Base-by-base conservation (phyloP, 2,113 vertebrate genomes). In the Dunckerocampus dactyliophorus region DNA sequence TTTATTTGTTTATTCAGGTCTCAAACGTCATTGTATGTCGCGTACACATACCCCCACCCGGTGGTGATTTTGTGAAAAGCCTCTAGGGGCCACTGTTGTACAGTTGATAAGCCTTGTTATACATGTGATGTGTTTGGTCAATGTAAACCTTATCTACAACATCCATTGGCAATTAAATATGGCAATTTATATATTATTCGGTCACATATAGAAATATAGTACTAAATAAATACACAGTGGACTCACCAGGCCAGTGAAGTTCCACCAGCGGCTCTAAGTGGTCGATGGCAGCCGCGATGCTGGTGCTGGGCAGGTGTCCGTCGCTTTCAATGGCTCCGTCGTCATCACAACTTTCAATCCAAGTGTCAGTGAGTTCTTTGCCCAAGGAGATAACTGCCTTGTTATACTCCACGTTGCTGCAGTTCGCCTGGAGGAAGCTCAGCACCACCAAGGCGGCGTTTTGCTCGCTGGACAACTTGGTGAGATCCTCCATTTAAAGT, bases 251-350 rank as follows among this genome's bases (percentile, higher is more conserved):
- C 24, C 46, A 11, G 0, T 24, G 65, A 10, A 69, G 69, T 0
- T 69, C 75, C 47, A 67, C 71, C 5, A 48, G 37, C 1, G 84
- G 79, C 24, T 57, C 47, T 3, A 88, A 6, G 1, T 72, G 82
- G 0, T 11, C 16, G 0, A 82, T 42, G 3, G 13, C 1, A 12
- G 12, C 15, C 0, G 16, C 20, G 19, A 64, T 37, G 31, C 0
- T 22, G 28, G 3, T 21, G n/a, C 4, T 16, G 21, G n/a, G 1
- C 16, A 59, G 0, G 49, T 88, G 72, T 1, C 91, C 89, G 9
- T 92, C 91, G 0, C 76, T 55, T 49, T 92, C 84, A 3, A 92
- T 55, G 13, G 80, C 73, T 1, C 75, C 89, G 0, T 84, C 76
- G 1, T 66, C 68, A 4, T 43, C 39, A 2, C 3, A 2, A 3